Conservation (phyloP, 2,888 invertebrate genomes). For the Gisinianus flammeolus region DNA sequence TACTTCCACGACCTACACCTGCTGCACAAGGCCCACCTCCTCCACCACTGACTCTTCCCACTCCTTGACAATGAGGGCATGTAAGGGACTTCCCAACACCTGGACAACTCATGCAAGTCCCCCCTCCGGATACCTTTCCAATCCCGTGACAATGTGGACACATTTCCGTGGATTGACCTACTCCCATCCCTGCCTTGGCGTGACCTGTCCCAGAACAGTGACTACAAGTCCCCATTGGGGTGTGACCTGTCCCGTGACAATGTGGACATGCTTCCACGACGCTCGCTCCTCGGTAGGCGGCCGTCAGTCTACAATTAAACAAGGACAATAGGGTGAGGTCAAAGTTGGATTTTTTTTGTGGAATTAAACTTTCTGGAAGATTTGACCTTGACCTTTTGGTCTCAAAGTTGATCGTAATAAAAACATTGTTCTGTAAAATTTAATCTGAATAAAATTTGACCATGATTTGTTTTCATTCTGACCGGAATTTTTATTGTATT, state of each 20-base stretch:
- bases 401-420: too few species aligned
- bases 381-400: too few species aligned
- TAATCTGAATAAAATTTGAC: too few species aligned
- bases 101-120: not conserved
- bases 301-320: not conserved
- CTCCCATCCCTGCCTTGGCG: not conserved
- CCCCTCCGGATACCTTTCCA: not conserved
- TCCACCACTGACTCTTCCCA: not conserved
- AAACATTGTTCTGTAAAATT: too few species aligned
- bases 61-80: constrained; percentile 6
- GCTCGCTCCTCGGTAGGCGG: constrained; percentile 8
- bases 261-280: constrained; percentile 17
- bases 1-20: not conserved
- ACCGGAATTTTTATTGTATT: too few species aligned
- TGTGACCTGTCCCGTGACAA: constrained; percentile 38
- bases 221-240: constrained; percentile 18
- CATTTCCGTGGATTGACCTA: not conserved
- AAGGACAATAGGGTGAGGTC: too few species aligned
- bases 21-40: not conserved
- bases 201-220: constrained; percentile 27
- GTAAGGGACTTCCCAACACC: not conserved
- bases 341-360: too few species aligned
- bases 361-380: too few species aligned
- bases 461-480: too few species aligned
- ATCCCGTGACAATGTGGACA: constrained; percentile 15